phyloP scores from a whole-genome alignment of 2,113 vertebrate species.

The Phocoena phocoena region DNA sequence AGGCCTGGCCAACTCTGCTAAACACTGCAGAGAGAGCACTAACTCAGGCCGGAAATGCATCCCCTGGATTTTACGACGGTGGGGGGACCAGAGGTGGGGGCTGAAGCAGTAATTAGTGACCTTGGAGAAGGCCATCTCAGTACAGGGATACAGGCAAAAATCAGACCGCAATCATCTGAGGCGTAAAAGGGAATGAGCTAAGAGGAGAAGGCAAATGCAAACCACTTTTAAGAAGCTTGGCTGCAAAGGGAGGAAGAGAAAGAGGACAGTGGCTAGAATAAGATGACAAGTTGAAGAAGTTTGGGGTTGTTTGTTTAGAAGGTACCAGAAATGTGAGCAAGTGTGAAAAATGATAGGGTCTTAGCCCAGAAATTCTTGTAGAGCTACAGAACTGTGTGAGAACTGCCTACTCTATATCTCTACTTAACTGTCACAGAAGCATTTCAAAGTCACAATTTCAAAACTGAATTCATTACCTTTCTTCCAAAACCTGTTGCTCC shows the following conservation, averaged over 20 bases:
- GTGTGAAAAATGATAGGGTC: neutral
- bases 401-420: neutral
- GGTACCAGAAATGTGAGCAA: neutral
- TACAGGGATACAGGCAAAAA: neutral
- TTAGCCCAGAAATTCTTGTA: neutral
- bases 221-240: neutral
- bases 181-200: neutral
- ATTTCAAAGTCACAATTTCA: neutral
- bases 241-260: neutral
- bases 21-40: neutral
- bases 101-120: neutral
- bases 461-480: neutral
- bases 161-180: neutral
- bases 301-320: neutral
- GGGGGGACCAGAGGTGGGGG: accelerated
- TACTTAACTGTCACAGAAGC: neutral
- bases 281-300: neutral
- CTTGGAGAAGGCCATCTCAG: neutral
- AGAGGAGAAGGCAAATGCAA: neutral
- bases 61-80: neutral
- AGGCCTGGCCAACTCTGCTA: neutral
- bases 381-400: neutral
- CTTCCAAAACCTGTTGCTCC: neutral
- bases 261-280: neutral
- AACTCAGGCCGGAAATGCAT: neutral